A percentile compares a stretch with the other conserved stretches of the same genome.
These are phyloP conservation scores for Unio delphinus DNA, from an alignment of 2,888 invertebrate genomes.

Conservation along the genomic window DNA sequence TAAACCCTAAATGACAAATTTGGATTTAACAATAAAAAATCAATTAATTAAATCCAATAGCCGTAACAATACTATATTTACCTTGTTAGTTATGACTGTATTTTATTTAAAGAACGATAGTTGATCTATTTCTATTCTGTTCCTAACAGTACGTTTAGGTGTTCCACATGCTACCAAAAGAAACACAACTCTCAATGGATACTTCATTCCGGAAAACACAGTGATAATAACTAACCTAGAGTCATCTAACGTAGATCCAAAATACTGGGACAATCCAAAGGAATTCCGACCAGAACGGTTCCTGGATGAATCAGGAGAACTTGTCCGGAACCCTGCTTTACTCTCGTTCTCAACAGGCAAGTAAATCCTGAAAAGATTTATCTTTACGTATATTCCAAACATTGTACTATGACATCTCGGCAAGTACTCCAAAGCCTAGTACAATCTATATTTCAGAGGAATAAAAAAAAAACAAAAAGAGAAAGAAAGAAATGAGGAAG, in stretches of 20 bases:
- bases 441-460: too few relatives aligned
- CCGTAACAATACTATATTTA: too few relatives aligned
- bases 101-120: background rate
- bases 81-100: background rate
- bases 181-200: conserved; percentile 24
- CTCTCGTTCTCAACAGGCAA: conserved; percentile 24
- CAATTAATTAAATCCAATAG: too few relatives aligned
- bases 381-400: too few relatives aligned
- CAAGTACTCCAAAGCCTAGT: too few relatives aligned
- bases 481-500: too few relatives aligned
- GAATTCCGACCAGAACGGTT: conserved; percentile 55
- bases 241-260: conserved; percentile 43
- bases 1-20: too few relatives aligned
- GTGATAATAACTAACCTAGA: conserved; percentile 46
- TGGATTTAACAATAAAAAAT: too few relatives aligned
- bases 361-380: background rate
- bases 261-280: conserved; percentile 47
- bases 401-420: too few relatives aligned
- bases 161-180: conserved; percentile 34
- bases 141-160: conserved; percentile 26
- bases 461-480: too few relatives aligned
- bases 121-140: background rate
- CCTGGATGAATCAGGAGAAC: conserved; percentile 21
- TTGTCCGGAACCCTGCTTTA: conserved; percentile 21
- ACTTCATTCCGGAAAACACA: conserved; percentile 36